phyloP scores from a whole-genome alignment of 2,797 vertebrate species.

The Amphiprion clarkii region DNA sequence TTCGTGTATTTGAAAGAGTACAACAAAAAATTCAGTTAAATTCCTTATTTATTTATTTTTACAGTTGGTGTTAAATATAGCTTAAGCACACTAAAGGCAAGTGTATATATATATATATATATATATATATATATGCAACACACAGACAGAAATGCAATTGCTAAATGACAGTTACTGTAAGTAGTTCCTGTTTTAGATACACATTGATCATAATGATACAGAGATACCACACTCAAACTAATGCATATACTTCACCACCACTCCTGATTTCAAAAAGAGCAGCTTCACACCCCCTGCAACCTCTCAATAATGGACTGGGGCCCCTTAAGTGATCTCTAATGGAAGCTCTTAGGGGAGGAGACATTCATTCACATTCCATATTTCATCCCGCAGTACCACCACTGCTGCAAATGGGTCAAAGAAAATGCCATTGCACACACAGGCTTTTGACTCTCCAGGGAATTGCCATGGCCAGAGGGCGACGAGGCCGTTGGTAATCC shows the following conservation, averaged over 20 bases:
- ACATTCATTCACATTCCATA: conserved; percentile 76
- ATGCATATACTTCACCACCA: conserved; percentile 59
- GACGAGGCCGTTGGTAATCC: conserved; percentile 75
- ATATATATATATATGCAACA: neutral
- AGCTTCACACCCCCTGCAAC: conserved; percentile 69
- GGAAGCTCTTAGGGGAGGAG: conserved; percentile 78
- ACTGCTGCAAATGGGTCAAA: conserved; percentile 73
- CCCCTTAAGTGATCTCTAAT: conserved; percentile 83
- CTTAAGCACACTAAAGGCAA: no score
- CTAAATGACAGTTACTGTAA: conserved; percentile 39
- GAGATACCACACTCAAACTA: conserved; percentile 50
- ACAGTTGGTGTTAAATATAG: no score
- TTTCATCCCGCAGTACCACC: conserved; percentile 65
- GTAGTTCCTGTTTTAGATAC: conserved; percentile 32
- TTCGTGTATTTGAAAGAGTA: no score
- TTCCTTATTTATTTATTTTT: no score
- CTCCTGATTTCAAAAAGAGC: conserved; percentile 64
- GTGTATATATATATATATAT: no score
- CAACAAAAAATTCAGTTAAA: no score
- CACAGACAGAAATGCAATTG: conserved; percentile 2
- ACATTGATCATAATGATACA: conserved; percentile 43
- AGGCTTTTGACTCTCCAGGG: conserved; percentile 71
- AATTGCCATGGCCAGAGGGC: conserved; percentile 58
- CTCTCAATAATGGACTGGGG: conserved; percentile 77
- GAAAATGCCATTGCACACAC: conserved; percentile 64